Conservation (phyloP, 2,888 invertebrate genomes). For the Andrena camellia region DNA sequence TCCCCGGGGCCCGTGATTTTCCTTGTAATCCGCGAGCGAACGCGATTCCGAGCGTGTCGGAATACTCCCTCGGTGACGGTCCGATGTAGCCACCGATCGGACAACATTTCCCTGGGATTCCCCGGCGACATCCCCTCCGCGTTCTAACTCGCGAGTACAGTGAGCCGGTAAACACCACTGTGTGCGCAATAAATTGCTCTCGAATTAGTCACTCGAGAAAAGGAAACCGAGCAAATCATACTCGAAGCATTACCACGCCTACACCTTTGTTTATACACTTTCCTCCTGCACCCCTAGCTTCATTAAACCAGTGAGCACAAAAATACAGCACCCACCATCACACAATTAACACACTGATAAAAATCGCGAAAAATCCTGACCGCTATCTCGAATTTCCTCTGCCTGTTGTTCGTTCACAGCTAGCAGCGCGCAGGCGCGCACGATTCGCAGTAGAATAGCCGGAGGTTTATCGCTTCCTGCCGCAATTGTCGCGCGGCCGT, state of each 20-base stretch:
- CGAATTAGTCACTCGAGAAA: slow-evolving; percentile 16
- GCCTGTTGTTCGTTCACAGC: not conserved
- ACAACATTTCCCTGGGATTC: slow-evolving; percentile 48
- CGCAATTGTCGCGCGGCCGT: slow-evolving; percentile 74
- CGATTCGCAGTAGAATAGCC: slow-evolving; percentile 56
- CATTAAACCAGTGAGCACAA: too few species aligned
- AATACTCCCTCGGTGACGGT: slow-evolving; percentile 58
- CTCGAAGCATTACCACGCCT: too few species aligned
- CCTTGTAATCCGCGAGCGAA: slow-evolving; percentile 69
- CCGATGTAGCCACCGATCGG: slow-evolving; percentile 58
- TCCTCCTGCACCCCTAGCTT: too few species aligned
- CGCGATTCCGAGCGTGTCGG: slow-evolving; percentile 53
- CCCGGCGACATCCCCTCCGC: not conserved
- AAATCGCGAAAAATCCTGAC: not conserved
- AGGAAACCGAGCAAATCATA: too few species aligned
- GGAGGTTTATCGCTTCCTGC: slow-evolving; percentile 73
- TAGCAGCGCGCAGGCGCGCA: not conserved
- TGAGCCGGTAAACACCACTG: slow-evolving; percentile 19
- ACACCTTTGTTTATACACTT: too few species aligned
- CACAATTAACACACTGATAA: not conserved
- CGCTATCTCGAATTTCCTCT: not conserved
- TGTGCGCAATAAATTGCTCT: slow-evolving; percentile 23
- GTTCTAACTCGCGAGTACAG: not conserved
- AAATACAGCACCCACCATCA: not conserved
- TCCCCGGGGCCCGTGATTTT: slow-evolving; percentile 67